Conservation (phyloP, 2,797 vertebrate species). For the Microctenopoma lineatum region DNA sequence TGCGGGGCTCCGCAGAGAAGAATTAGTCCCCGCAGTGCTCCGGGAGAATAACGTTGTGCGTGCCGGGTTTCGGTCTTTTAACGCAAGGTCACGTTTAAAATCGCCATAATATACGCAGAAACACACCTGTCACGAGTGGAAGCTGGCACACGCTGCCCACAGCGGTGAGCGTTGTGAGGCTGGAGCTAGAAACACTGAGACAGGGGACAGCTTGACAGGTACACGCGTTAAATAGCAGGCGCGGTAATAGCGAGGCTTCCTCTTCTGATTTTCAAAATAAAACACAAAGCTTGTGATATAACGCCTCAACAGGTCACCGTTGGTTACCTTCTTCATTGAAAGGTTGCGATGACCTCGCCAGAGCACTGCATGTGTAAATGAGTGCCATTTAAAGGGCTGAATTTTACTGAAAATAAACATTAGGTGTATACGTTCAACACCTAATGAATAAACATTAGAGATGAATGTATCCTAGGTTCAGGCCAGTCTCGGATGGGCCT, state of each 20-base stretch:
- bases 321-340: no score
- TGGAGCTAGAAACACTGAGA: neutral
- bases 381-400: no score
- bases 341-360: no score
- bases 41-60: neutral
- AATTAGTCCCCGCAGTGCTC: neutral
- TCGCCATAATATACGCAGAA: neutral
- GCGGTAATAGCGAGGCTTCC: neutral
- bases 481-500: no score
- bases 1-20: conserved; percentile 28
- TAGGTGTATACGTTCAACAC: no score
- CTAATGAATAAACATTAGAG: no score
- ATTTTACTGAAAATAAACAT: no score
- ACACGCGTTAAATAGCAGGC: neutral
- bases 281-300: neutral
- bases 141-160: rapidly evolving
- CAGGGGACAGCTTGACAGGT: conserved; percentile 44
- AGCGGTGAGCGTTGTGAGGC: neutral
- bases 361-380: no score
- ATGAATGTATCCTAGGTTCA: no score
- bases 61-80: conserved; percentile 13
- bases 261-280: conserved; percentile 39
- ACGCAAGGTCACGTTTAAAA: conserved; percentile 21
- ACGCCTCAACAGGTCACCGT: neutral
- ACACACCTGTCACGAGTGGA: rapidly evolving